Percentiles rank a stretch among this genome's conserved stretches.
phyloP scores from a whole-genome alignment of 2,113 vertebrate genomes.

The Takifugu flavidus region DNA sequence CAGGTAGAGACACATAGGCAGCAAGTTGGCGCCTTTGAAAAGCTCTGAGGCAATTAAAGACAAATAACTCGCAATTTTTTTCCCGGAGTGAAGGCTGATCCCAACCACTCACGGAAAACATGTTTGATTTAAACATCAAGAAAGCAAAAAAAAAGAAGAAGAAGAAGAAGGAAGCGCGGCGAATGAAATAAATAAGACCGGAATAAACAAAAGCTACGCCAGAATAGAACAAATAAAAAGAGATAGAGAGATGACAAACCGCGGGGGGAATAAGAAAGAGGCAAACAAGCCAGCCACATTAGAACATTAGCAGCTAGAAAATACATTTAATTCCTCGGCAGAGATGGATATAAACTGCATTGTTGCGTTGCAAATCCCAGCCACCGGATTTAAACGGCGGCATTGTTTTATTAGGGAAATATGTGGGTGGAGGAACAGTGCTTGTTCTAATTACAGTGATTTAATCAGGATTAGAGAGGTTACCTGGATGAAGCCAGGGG shows the following conservation, averaged over 20 bases:
- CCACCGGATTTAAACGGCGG: constrained; percentile 72
- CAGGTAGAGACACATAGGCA: constrained; percentile 56
- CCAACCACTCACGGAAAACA: constrained; percentile 68
- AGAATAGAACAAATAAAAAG: not conserved
- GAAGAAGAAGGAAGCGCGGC: constrained; percentile 1
- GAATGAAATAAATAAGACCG: constrained; percentile 63
- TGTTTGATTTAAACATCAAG: constrained; percentile 74
- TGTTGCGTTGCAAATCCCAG: constrained; percentile 77
- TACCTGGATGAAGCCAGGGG: constrained; percentile 72
- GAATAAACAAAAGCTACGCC: constrained; percentile 46
- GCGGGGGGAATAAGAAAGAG: constrained; percentile 56
- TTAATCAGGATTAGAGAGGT: constrained; percentile 80
- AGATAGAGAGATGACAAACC: constrained; percentile 36
- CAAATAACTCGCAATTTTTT: constrained; percentile 67
- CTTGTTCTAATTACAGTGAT: constrained; percentile 78
- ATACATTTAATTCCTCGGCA: constrained; percentile 77
- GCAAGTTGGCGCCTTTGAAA: constrained; percentile 65
- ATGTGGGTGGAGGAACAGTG: constrained; percentile 68
- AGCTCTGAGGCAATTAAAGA: constrained; percentile 76
- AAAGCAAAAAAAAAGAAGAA: constrained; percentile 11
- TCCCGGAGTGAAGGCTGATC: constrained; percentile 59
- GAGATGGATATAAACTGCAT: constrained; percentile 77
- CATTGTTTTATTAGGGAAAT: constrained; percentile 78
- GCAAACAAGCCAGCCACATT: constrained; percentile 72
- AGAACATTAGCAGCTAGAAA: constrained; percentile 76